Evolutionary conservation across 2,113 vertebrate species (phyloP).

Genomic region (Pseudorectes ferrugineus): DNA sequence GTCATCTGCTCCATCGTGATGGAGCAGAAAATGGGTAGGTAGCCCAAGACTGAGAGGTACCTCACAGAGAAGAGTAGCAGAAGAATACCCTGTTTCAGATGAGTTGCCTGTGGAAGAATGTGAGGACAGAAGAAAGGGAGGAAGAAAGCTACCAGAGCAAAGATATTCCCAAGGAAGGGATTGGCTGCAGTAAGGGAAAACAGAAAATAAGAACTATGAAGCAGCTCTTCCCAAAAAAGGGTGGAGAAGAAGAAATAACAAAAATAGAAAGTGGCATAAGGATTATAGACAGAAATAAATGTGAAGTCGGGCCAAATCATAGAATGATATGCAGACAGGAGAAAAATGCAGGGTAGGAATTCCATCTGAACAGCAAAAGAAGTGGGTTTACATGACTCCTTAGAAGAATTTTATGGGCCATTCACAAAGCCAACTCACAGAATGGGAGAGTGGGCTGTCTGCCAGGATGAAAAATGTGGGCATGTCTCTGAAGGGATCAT

Average conservation of each 20-base stretch:
- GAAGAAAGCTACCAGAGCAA: not conserved
- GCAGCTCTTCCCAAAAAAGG: not conserved
- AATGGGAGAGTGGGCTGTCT: not conserved
- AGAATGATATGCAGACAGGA: not conserved
- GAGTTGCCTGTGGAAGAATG: not conserved
- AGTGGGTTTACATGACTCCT: not conserved
- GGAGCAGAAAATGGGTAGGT: not conserved
- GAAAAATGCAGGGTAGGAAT: not conserved
- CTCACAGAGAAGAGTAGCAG: not conserved
- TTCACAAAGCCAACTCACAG: not conserved
- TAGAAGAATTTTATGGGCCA: not conserved
- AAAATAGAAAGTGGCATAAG: not conserved
- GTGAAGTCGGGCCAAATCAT: not conserved
- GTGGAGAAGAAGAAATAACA: not conserved
- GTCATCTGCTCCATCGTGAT: accelerated
- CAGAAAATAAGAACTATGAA: not conserved
- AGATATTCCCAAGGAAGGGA: not conserved
- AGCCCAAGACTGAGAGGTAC: not conserved
- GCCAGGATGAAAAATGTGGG: not conserved
- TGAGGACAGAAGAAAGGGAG: not conserved
- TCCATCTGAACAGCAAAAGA: not conserved
- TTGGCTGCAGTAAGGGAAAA: not conserved
- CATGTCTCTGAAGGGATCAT: not conserved
- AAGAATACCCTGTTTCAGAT: not conserved
- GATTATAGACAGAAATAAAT: not conserved